Evolutionary conservation across 2,113 vertebrate genomes (phyloP).

Genomic region (Mixornis gularis): DNA sequence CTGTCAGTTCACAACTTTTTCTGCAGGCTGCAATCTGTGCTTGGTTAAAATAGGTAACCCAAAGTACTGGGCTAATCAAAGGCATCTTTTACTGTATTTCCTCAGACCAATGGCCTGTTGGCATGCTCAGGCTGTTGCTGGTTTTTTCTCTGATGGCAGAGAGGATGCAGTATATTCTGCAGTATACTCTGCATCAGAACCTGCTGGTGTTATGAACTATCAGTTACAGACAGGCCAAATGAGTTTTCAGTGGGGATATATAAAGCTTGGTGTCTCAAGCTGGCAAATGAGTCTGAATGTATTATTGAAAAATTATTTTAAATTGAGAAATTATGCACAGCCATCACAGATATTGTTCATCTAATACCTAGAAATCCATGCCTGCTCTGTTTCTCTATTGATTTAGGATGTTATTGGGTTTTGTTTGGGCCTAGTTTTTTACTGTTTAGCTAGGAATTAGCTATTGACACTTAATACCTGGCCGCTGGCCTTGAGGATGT

Average conservation of each 20-base stretch:
- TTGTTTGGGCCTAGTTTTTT: neutral
- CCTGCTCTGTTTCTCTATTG: neutral
- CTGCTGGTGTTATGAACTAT: neutral
- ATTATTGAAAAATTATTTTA: neutral
- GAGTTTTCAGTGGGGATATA: neutral
- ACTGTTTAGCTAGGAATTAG: neutral
- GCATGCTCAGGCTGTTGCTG: neutral
- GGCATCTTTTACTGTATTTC: neutral
- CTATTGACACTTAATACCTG: neutral
- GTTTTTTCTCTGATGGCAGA: neutral
- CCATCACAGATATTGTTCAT: neutral
- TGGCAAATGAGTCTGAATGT: neutral
- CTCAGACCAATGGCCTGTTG: neutral
- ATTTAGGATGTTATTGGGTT: neutral
- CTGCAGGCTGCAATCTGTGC: neutral
- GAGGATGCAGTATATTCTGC: neutral
- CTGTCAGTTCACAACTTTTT: neutral
- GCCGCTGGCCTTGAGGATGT: neutral
- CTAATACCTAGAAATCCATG: neutral
- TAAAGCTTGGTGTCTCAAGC: neutral
- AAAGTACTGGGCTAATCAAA: neutral
- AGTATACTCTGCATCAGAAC: neutral
- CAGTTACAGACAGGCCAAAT: neutral
- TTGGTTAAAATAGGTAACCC: neutral
- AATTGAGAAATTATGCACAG: neutral